Evolutionary conservation across 2,113 vertebrate genomes (phyloP).

Genomic region (Anhinga rufa): DNA sequence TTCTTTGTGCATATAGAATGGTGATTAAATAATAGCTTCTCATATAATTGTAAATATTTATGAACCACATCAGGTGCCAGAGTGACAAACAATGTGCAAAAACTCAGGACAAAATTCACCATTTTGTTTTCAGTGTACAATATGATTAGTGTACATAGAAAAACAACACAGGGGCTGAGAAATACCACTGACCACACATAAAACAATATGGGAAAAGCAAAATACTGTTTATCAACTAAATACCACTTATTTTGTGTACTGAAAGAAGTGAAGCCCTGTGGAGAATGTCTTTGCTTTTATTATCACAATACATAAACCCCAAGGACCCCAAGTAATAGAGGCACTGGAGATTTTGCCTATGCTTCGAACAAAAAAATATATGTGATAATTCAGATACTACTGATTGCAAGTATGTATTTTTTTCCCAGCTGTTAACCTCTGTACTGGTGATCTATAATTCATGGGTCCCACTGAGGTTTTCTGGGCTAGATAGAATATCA

Average conservation of each 20-base stretch:
- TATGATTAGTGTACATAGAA: not conserved
- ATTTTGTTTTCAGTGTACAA: not conserved
- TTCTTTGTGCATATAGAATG: not conserved
- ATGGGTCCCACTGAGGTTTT: not conserved
- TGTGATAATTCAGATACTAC: not conserved
- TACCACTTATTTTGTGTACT: not conserved
- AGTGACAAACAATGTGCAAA: not conserved
- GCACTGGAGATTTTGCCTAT: not conserved
- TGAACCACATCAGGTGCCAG: not conserved
- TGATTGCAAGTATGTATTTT: not conserved
- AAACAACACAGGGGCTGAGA: not conserved
- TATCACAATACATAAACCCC: not conserved
- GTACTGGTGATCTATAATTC: not conserved
- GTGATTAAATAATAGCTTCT: not conserved
- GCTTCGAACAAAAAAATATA: not conserved
- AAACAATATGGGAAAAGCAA: not conserved
- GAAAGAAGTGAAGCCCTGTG: not conserved
- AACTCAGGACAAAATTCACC: not conserved
- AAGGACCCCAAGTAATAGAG: not conserved
- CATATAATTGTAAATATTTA: not conserved
- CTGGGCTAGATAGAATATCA: not conserved
- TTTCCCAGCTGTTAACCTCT: slow-evolving; percentile 28
- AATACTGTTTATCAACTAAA: not conserved
- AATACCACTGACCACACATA: not conserved
- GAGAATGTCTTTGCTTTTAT: not conserved